Percentiles rank a stretch among this genome's conserved stretches.
These are phyloP conservation scores for Indri indri DNA, from an alignment of 2,113 vertebrate species.

Conservation along the genomic window DNA sequence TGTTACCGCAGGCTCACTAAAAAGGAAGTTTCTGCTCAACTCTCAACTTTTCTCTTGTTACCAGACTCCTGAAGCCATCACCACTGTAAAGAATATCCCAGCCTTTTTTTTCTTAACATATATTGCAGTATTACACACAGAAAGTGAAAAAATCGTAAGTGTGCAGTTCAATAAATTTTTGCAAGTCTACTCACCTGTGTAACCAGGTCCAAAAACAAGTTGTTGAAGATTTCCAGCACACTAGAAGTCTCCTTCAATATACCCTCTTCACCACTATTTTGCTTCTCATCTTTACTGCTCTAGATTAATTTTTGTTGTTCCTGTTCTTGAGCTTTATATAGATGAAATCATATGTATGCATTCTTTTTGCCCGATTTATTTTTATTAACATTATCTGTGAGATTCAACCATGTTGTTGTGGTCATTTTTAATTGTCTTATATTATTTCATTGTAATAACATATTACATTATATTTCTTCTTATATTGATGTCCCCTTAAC, in stretches of 20 bases:
- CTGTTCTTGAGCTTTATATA: background rate
- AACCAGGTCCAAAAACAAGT: background rate
- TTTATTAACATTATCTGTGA: background rate
- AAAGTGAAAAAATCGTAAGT: background rate
- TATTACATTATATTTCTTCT: background rate
- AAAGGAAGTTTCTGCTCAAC: background rate
- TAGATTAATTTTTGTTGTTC: background rate
- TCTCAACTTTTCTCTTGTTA: background rate
- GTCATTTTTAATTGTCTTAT: background rate
- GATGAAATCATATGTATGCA: background rate
- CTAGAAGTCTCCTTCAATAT: background rate
- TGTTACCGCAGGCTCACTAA: too few species aligned
- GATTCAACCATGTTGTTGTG: background rate
- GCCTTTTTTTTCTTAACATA: background rate
- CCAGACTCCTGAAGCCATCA: background rate
- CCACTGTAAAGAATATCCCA: background rate
- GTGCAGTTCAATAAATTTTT: background rate
- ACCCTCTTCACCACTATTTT: background rate
- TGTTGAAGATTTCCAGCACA: background rate
- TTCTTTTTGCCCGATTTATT: background rate
- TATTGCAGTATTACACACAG: background rate
- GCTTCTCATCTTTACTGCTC: background rate
- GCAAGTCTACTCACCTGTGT: background rate
- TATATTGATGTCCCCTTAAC: background rate
- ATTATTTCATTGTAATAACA: background rate